Conservation (phyloP, 2,113 vertebrate species). For the Oenanthe melanoleuca region DNA sequence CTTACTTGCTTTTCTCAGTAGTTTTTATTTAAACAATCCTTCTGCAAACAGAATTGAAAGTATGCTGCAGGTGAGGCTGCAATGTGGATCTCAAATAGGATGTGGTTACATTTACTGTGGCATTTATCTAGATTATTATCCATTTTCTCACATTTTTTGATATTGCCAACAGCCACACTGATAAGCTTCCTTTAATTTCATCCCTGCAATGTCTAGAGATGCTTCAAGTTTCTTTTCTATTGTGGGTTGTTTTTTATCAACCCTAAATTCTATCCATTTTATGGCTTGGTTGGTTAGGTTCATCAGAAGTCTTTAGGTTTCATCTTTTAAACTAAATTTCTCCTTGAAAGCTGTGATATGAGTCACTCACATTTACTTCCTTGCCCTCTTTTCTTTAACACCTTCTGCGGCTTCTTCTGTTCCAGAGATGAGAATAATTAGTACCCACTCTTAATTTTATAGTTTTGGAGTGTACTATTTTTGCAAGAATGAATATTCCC, state of each 20-base stretch:
- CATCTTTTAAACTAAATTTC: background rate
- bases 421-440: constrained; percentile 32
- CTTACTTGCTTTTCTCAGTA: background rate
- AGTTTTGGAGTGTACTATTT: background rate
- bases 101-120: background rate
- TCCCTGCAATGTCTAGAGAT: background rate
- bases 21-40: background rate
- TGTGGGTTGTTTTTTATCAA: background rate
- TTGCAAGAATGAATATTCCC: background rate
- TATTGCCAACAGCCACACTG: background rate
- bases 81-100: background rate
- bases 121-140: background rate
- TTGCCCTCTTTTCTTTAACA: background rate
- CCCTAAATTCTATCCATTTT: background rate
- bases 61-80: background rate
- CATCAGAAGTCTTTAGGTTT: background rate
- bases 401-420: background rate
- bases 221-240: background rate
- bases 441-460: background rate
- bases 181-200: background rate
- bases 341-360: background rate
- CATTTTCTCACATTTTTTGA: background rate
- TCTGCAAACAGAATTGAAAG: background rate
- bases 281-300: background rate
- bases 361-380: background rate